phyloP scores from a whole-genome alignment of 2,888 invertebrate species.

The Choristoneura rosaceana region DNA sequence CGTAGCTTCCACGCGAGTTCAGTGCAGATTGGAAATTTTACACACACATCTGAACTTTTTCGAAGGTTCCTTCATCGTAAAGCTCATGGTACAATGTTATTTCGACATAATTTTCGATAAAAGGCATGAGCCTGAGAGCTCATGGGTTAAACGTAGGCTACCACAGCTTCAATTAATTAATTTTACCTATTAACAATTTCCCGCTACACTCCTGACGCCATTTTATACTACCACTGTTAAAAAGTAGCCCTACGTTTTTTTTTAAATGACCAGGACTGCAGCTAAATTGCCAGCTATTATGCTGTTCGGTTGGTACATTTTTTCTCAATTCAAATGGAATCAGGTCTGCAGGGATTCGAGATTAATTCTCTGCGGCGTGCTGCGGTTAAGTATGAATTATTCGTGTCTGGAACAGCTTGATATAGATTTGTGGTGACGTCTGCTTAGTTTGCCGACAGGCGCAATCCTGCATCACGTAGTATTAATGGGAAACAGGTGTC shows the following conservation, averaged over 20 bases:
- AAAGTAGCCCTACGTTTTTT: constrained; percentile 43
- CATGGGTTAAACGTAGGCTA: too few species aligned
- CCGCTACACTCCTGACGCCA: neutral
- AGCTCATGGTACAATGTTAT: too few species aligned
- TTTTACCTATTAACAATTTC: too few species aligned
- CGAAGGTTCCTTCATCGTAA: too few species aligned
- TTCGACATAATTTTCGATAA: too few species aligned
- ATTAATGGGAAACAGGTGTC: too few species aligned
- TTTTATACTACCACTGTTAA: constrained; percentile 22
- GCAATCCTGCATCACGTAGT: neutral
- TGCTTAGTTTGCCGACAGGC: constrained; percentile 14
- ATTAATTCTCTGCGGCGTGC: constrained; percentile 54
- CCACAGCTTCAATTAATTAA: neutral
- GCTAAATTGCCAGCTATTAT: constrained; percentile 52
- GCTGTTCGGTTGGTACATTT: constrained; percentile 25
- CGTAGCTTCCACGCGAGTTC: too few species aligned
- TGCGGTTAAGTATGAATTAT: constrained; percentile 58
- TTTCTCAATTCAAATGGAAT: constrained; percentile 66
- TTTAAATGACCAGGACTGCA: constrained; percentile 48
- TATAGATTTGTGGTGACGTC: constrained; percentile 35
- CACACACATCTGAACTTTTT: too few species aligned
- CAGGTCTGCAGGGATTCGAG: constrained; percentile 54
- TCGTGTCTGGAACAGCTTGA: constrained; percentile 42
- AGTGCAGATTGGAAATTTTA: too few species aligned
- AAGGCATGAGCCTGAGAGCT: too few species aligned